Evolutionary conservation across 2,797 vertebrate species (phyloP), one percentile per base, ranked within the genome.

Genomic region (Antennarius maculatus): DNA sequence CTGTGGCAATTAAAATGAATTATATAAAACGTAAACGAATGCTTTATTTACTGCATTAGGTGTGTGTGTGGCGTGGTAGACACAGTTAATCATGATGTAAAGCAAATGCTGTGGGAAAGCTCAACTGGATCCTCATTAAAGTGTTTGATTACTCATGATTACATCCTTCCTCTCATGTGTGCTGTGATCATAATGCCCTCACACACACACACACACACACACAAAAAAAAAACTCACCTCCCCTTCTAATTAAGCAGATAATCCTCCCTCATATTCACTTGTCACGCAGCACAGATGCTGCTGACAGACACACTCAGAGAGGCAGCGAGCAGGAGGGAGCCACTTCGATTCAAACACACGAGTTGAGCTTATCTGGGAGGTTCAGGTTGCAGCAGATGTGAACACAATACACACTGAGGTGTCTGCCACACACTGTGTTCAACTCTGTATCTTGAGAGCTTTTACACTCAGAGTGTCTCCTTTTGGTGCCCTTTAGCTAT

Each of bases 171-270:
- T 63, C 46, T 47, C 53, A 2, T 63, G 65, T 68, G 41, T 66
- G 43, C 57, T 71, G 41, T 54, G 47, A 54, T 59, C 46, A 49
- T 17, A 50, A 55, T n/a, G 15, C 54, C 28, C 37, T 45, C 48
- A 50, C 41, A 47, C 54, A 54, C 54, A 28, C 49, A 66, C 52
- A 58, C 28, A 23, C 23, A 37, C 18, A 39, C 50, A 62, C 39
- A 52, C 50, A 68, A 23, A 1, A 23, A 1, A 23, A 1, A 57
- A 74, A 42, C 28, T 66, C 76, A 76, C 51, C 47, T 78, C 57
- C 54, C 18, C 34, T 48, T 66, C 61, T 79, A 80, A 86, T 86
- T 76, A 80, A 73, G 66, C 55, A 80, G 77, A 79, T 86, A 82
- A 79, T 85, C 73, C 75, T 73, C 69, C 60, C 59, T 77, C 54